These are phyloP conservation scores for Diceros bicornis DNA, from an alignment of 2,797 vertebrate genomes.

Conservation along the genomic window DNA sequence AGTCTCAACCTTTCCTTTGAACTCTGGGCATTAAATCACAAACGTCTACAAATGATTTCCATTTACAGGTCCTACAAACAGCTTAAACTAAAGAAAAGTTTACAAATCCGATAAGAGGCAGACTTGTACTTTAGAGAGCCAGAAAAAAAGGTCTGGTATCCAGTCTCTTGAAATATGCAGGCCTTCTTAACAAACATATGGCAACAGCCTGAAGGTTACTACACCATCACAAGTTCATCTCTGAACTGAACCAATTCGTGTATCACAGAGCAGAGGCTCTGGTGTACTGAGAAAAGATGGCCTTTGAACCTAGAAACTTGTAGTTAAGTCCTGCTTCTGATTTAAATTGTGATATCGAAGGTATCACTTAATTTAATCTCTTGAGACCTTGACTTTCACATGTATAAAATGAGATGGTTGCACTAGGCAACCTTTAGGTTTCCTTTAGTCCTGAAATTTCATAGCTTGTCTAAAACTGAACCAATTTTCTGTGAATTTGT, in stretches of 20 bases:
- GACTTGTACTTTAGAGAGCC: background rate
- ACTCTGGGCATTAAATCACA: background rate
- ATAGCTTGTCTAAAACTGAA: background rate
- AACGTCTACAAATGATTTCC: background rate
- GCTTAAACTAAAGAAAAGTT: background rate
- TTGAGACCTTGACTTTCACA: background rate
- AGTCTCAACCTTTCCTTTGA: background rate
- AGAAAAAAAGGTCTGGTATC: background rate
- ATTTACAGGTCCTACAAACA: background rate
- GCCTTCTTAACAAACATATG: background rate
- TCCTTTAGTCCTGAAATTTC: conserved; percentile 25
- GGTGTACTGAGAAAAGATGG: background rate
- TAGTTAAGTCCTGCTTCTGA: background rate
- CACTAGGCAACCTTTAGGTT: background rate
- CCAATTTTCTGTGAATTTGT: background rate
- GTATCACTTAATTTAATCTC: background rate
- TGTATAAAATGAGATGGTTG: background rate
- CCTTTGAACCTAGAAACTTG: background rate
- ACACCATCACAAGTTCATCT: background rate
- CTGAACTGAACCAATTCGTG: background rate
- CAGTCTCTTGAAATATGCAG: background rate
- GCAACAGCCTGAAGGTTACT: background rate
- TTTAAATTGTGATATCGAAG: background rate
- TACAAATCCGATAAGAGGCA: background rate
- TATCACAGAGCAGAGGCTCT: background rate